Base-by-base conservation (phyloP, 2,888 invertebrate genomes). In the Synanthedon tipuliformis region DNA sequence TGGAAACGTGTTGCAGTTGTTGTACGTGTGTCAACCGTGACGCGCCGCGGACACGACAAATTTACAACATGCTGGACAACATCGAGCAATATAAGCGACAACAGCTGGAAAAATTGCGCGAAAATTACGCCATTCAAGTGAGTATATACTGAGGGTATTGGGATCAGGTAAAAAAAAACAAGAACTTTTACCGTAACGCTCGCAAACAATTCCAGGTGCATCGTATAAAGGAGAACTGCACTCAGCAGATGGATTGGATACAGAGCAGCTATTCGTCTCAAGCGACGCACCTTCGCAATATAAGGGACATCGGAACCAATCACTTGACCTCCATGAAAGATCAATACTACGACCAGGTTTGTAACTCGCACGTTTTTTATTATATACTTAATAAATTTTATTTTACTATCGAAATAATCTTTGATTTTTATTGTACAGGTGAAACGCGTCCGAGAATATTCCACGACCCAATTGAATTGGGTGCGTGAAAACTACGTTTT, bases 401-500 rank as follows among this genome's bases (percentile, higher is more conserved):
- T 15, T 12, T 7, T n/a, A 8, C 15, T 8, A 40, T 50, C 18
- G 27, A 49, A 49, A 50, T 49, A 13, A n/a, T 16, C 52, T 56
- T 1, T 0, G 2, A 13, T 13, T 41, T 56, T 64, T 68, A 67
- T 58, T 62, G 75, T 78, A 54, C 89, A 97, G 95, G 94, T 97
- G 59, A 94, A 94, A 75, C 92, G 94, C 63, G 96, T 97, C 41
- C 91, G 96, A 54, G 97, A 97, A 70, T 98, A 98, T 77, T 96
- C 97, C 16, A 94, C 94, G 41, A 90, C 92, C 57, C 97, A 97
- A 81, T 88, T 98, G 65, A 95, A 95, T 80, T 95, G 96, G 93
- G 95, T 98, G 61, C 91, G 97, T 57, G 97, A 97, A 78, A 97
- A 96, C 81, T 98, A 98, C 83, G 94, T 97, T 73, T 95, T 95